These are phyloP conservation scores for Clitarchus hookeri DNA, from an alignment of 2,888 invertebrate genomes.

Conservation along the genomic window DNA sequence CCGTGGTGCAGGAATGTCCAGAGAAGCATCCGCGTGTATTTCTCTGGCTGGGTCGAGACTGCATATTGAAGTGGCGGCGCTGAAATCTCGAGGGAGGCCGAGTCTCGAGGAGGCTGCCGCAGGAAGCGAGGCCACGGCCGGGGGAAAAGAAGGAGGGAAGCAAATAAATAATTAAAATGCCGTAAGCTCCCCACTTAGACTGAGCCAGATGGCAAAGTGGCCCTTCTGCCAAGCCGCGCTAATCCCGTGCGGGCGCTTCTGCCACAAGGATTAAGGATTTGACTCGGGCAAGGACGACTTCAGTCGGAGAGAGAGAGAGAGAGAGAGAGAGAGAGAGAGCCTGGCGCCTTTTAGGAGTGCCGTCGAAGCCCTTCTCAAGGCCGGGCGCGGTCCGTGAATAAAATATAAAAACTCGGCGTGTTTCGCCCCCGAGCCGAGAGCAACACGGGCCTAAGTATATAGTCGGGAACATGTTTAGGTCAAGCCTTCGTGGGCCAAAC, in stretches of 20 bases:
- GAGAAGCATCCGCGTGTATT: background rate
- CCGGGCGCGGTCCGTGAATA: background rate
- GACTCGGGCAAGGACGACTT: conserved; percentile 8
- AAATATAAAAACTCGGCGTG: conserved; percentile 7
- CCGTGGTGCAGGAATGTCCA: background rate
- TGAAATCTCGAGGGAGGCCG: background rate
- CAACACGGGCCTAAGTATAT: too few relatives aligned
- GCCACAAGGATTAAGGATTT: conserved; percentile 14
- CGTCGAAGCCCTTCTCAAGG: background rate
- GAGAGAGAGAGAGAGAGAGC: too few relatives aligned
- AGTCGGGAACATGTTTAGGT: too few relatives aligned
- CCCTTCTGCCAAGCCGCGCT: background rate
- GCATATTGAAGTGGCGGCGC: background rate
- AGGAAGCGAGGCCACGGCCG: background rate
- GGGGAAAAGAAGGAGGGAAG: background rate
- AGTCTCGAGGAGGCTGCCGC: background rate
- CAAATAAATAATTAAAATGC: conserved; percentile 14
- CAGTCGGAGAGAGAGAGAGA: too few relatives aligned
- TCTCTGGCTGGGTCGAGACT: background rate
- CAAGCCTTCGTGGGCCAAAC: too few relatives aligned
- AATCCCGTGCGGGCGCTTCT: background rate
- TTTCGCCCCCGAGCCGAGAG: background rate
- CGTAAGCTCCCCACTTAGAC: conserved; percentile 7
- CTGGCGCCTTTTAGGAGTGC: background rate
- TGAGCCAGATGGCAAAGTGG: conserved; percentile 14